Conservation (phyloP, 2,113 vertebrate species). For the Ictidomys tridecemlineatus region DNA sequence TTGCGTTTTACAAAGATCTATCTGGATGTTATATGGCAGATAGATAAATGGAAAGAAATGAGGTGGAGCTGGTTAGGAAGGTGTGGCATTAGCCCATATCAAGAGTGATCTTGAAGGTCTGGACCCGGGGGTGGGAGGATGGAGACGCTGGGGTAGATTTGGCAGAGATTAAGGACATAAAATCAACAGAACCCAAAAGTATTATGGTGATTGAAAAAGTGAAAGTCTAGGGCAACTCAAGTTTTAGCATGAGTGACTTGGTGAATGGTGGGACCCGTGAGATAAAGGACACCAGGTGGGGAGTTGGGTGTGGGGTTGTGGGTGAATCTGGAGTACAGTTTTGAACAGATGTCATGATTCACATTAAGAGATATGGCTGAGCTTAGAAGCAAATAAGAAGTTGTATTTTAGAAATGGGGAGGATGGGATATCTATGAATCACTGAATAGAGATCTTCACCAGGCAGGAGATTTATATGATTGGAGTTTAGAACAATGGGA, state of each 20-base stretch:
- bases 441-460: background rate
- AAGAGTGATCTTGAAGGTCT: background rate
- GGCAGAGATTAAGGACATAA: background rate
- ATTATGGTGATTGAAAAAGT: background rate
- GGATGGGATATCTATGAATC: background rate
- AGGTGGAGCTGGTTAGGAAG: background rate
- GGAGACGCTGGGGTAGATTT: background rate
- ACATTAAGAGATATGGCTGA: background rate
- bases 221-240: background rate
- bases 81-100: background rate
- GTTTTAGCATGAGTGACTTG: background rate
- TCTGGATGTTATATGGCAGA: background rate
- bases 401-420: background rate
- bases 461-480: background rate
- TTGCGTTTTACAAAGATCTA: background rate
- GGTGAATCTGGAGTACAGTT: background rate
- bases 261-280: background rate
- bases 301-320: background rate
- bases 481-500: constrained; percentile 21
- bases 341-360: background rate
- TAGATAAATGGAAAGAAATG: background rate
- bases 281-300: background rate
- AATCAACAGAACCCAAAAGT: background rate
- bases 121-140: rapidly evolving
- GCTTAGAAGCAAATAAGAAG: background rate